Base-by-base conservation (phyloP, 2,888 invertebrate genomes). In the Mythimna loreyi region DNA sequence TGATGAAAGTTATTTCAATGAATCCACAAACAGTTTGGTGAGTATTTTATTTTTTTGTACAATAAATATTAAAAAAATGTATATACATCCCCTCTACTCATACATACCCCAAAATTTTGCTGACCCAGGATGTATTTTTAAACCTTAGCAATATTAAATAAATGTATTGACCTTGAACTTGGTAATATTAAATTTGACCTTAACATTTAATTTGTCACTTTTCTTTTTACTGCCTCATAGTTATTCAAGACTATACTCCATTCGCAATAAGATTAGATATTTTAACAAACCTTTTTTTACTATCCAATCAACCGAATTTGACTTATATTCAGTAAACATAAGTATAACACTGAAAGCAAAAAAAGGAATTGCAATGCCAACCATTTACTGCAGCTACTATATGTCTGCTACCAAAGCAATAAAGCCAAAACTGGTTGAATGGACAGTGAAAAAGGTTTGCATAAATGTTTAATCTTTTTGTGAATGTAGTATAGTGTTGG, bases 1-100 rank as follows among this genome's bases (percentile, higher is more conserved):
- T 86, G 98, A 98, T 92, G 98, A 98, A 82, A 97, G 97, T 87
- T 98, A 97, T 92, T 98, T 97, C 87, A 96, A 96, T 86, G 98
- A 98, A 92, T 96, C 96, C 16, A 96, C 96, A 65, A 86, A 96
- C 79, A 97, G 97, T 87, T 93, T 97, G 95, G 97, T 97, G 91
- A 96, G 96, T 88, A 45, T 56, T 53, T 52, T 13, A 25, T 45
- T 47, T n/a, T n/a, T n/a, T n/a, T n/a, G 30, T 40, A 45, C n/a
- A 45, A n/a, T 1, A 6, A 30, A 23, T 36, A 6, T 11, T 28
- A n/a, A 43, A 45, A 25, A 30, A 52, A 11, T 21, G n/a, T n/a
- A 45, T 19, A 9, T 50, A 55, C 36, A 67, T 67, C 57, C 49
- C 33, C 19, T n/a, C 23, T 30, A 25, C 19, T 40, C n/a, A 30